phyloP scores from a whole-genome alignment of 2,113 vertebrate genomes.

The Okapia johnstoni region DNA sequence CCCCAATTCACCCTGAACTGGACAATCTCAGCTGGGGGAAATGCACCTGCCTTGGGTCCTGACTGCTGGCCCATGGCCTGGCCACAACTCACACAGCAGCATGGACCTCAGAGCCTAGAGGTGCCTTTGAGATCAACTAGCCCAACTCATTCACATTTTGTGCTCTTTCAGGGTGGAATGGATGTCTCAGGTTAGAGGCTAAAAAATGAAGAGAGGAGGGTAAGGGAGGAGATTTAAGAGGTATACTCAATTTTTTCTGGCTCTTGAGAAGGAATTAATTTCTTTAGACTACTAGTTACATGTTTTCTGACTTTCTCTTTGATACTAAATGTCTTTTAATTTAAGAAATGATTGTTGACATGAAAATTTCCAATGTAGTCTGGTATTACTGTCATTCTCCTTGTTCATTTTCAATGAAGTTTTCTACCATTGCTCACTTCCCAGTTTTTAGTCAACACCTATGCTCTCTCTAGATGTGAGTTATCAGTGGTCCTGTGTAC shows the following conservation, averaged over 20 bases:
- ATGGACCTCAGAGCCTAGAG: not conserved
- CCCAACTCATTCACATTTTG: not conserved
- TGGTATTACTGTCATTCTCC: not conserved
- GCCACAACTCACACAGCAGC: no score
- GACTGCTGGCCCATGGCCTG: no score
- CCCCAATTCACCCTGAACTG: not conserved
- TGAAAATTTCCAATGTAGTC: not conserved
- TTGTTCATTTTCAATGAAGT: not conserved
- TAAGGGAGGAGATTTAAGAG: not conserved
- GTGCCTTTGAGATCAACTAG: not conserved
- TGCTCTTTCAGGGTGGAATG: not conserved
- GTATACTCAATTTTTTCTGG: not conserved
- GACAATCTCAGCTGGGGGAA: not conserved
- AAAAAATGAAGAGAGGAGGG: not conserved
- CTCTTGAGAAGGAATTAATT: not conserved
- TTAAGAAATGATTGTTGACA: not conserved
- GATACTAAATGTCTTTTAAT: not conserved
- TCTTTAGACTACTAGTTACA: not conserved
- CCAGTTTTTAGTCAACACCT: not conserved
- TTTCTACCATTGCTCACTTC: not conserved
- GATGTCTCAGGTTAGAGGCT: not conserved
- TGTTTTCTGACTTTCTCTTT: not conserved
- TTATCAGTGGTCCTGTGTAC: rapidly evolving
- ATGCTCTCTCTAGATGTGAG: not conserved
- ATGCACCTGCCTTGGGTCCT: not conserved